Conservation (phyloP, 1,140 invertebrate genomes). For the Riptortus pedestris region DNA sequence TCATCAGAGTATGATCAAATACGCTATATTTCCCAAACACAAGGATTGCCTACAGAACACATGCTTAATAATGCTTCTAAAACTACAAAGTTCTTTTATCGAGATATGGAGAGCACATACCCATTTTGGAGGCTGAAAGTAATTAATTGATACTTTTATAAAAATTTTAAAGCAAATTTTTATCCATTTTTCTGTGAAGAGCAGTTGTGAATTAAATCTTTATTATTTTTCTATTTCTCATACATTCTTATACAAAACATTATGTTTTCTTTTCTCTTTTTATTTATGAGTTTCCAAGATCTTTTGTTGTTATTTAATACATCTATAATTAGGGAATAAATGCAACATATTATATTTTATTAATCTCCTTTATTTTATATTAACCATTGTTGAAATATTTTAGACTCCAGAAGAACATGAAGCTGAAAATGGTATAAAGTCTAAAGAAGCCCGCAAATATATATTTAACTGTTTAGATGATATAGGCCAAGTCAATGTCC, state of each 20-base stretch:
- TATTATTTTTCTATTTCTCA: background rate
- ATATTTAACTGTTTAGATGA: constrained; percentile 99
- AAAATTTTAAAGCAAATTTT: no score
- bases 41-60: constrained; percentile 78
- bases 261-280: background rate
- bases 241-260: background rate
- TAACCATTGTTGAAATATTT: no score
- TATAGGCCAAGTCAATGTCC: constrained; percentile 89
- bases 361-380: no score
- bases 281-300: background rate
- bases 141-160: constrained; percentile 18
- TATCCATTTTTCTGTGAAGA: no score
- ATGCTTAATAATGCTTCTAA: constrained; percentile 99
- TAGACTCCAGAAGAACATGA: constrained; percentile 96
- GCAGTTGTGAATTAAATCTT: no score
- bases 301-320: background rate
- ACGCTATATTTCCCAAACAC: constrained; percentile 61
- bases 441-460: constrained; percentile 98
- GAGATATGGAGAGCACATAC: constrained; percentile 91
- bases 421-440: constrained; percentile 93
- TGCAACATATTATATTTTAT: no score
- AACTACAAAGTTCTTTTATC: constrained; percentile 96
- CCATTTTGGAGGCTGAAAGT: constrained; percentile 93
- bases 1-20: constrained; percentile 99
- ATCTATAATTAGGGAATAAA: background rate